phyloP scores from a whole-genome alignment of 2,888 invertebrate species.

The Rhyacophila evoluta region DNA sequence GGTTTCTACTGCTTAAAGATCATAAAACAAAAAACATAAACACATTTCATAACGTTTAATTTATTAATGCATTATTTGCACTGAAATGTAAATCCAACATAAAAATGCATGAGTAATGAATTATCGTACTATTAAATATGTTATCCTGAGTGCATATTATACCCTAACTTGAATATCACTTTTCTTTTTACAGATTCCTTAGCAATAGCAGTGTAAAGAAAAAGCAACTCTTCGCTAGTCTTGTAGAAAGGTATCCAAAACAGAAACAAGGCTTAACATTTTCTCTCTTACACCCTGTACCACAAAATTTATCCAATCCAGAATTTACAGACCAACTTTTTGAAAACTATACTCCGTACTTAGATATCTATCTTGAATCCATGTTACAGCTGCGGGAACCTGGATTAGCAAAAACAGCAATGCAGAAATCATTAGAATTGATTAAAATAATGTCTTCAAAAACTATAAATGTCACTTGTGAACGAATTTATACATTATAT shows the following conservation, averaged over 20 bases:
- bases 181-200: constrained; percentile 34
- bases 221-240: not conserved
- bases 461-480: constrained; percentile 56
- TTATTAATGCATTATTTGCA: no score
- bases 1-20: no score
- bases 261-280: constrained; percentile 60
- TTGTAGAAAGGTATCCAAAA: constrained; percentile 58
- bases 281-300: constrained; percentile 62
- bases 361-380: constrained; percentile 62
- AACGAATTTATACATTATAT: constrained; percentile 64
- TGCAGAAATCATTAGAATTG: constrained; percentile 60
- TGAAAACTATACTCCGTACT: constrained; percentile 63
- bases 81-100: no score
- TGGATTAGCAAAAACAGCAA: constrained; percentile 58
- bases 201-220: not conserved
- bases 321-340: constrained; percentile 63
- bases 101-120: no score
- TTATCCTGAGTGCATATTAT: no score
- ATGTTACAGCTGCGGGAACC: constrained; percentile 62
- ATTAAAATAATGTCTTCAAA: constrained; percentile 61
- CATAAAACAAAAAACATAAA: no score
- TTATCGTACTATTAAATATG: no score
- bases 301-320: constrained; percentile 61
- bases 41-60: no score
- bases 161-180: no score